Percentiles rank a stretch among this genome's conserved stretches.
These are phyloP conservation scores for Coccyzus lansbergi DNA, from an alignment of 2,797 vertebrate genomes.

Conservation along the genomic window DNA sequence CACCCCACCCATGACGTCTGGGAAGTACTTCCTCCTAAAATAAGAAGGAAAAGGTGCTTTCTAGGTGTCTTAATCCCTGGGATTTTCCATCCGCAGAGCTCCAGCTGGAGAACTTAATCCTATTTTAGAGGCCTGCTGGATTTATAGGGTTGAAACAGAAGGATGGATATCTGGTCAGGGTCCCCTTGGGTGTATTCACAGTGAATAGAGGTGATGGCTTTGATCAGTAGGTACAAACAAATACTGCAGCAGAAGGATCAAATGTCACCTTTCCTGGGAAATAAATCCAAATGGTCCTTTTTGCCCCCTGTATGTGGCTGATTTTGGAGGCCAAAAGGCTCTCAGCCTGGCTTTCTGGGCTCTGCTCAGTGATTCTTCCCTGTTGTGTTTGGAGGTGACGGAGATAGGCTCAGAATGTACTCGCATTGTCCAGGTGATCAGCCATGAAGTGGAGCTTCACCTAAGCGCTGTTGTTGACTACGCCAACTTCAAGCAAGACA, in stretches of 20 bases:
- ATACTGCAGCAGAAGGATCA: not conserved
- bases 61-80: not conserved
- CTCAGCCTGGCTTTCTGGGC: not conserved
- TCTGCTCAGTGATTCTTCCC: not conserved
- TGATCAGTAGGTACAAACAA: not conserved
- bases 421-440: constrained; percentile 79
- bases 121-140: not conserved
- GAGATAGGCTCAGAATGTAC: constrained; percentile 81
- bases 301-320: not conserved
- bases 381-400: constrained; percentile 77
- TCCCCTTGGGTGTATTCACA: not conserved
- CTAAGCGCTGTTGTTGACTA: constrained; percentile 83
- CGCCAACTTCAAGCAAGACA: constrained; percentile 75
- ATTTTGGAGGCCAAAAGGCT: not conserved
- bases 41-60: not conserved
- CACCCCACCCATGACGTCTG: too few relatives aligned
- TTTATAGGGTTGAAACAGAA: not conserved
- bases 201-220: not conserved
- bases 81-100: not conserved
- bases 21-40: not conserved
- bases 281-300: not conserved
- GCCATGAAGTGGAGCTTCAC: constrained; percentile 77
- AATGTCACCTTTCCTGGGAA: not conserved
- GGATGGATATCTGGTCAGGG: fast-evolving
- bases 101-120: not conserved